Conservation (phyloP, 2,797 vertebrate genomes). For the Chelon auratus region DNA sequence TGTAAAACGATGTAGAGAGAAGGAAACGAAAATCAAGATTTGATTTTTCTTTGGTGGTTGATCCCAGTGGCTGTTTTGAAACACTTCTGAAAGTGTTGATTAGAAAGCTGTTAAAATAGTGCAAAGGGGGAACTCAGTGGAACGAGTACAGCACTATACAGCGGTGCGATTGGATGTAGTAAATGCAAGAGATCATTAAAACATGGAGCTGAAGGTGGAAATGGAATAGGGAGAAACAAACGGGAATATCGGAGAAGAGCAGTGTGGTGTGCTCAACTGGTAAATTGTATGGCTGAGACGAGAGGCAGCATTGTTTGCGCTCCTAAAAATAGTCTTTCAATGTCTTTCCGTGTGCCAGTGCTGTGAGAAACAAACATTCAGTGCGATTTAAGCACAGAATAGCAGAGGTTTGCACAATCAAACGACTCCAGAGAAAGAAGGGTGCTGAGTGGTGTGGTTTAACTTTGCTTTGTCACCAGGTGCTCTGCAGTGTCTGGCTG, state of each 20-base stretch:
- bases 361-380: slow-evolving; percentile 37
- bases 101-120: slow-evolving; percentile 39
- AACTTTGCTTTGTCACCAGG: slow-evolving; percentile 21
- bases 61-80: slow-evolving; percentile 40
- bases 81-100: slow-evolving; percentile 45
- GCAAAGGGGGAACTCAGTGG: slow-evolving; percentile 35
- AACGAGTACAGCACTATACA: slow-evolving; percentile 33
- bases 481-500: slow-evolving; percentile 9
- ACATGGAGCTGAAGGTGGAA: slow-evolving; percentile 18
- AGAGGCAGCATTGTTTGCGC: slow-evolving; percentile 24
- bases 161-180: slow-evolving; percentile 30
- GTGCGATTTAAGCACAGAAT: slow-evolving; percentile 23
- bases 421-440: slow-evolving; percentile 5
- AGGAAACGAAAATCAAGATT: background rate
- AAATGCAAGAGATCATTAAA: slow-evolving; percentile 33
- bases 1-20: background rate
- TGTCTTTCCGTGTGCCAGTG: slow-evolving; percentile 37
- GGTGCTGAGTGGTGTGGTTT: slow-evolving; percentile 10
- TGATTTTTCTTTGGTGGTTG: background rate
- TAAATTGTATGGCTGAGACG: slow-evolving; percentile 38
- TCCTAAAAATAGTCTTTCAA: slow-evolving; percentile 54
- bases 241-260: slow-evolving; percentile 38
- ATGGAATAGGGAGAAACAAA: slow-evolving; percentile 45
- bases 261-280: slow-evolving; percentile 36
- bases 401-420: background rate